Evolutionary conservation across 1,140 invertebrate species (phyloP).

Genomic region (Anagrus nilaparvatae): DNA sequence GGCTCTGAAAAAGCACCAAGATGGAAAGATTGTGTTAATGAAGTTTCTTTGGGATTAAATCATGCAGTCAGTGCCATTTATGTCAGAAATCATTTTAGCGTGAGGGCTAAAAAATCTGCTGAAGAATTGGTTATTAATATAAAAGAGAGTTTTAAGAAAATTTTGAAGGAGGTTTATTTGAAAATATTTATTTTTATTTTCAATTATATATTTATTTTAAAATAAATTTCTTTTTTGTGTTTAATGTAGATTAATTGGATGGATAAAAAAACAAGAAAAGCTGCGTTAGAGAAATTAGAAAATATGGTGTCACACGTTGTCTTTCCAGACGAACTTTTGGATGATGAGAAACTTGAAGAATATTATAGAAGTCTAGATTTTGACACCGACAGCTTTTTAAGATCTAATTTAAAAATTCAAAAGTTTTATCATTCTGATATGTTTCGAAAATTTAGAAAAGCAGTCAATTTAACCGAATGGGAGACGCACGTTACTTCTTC

Average conservation of each 20-base stretch:
- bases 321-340: conserved; percentile 71
- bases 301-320: conserved; percentile 70
- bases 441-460: conserved; percentile 62
- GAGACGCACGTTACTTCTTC: conserved; percentile 64
- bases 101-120: conserved; percentile 59
- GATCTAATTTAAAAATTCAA: conserved; percentile 63
- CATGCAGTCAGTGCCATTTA: conserved; percentile 67
- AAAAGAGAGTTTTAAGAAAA: conserved; percentile 45
- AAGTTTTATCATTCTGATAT: conserved; percentile 62
- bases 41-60: conserved; percentile 59
- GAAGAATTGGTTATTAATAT: conserved; percentile 78
- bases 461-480: conserved; percentile 79
- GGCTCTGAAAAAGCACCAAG: conserved; percentile 61
- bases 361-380: conserved; percentile 68
- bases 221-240: too few species aligned
- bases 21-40: conserved; percentile 73
- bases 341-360: conserved; percentile 61
- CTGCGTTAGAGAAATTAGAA: conserved; percentile 61
- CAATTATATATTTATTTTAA: too few species aligned
- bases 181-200: too few species aligned
- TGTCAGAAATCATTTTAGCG: conserved; percentile 64
- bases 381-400: conserved; percentile 54
- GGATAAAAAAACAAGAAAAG: conserved; percentile 65
- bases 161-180: conserved; percentile 23
- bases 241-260: conserved; percentile 71